Evolutionary conservation across 2,888 invertebrate species (phyloP).

Genomic region (Leptopilina myrica): DNA sequence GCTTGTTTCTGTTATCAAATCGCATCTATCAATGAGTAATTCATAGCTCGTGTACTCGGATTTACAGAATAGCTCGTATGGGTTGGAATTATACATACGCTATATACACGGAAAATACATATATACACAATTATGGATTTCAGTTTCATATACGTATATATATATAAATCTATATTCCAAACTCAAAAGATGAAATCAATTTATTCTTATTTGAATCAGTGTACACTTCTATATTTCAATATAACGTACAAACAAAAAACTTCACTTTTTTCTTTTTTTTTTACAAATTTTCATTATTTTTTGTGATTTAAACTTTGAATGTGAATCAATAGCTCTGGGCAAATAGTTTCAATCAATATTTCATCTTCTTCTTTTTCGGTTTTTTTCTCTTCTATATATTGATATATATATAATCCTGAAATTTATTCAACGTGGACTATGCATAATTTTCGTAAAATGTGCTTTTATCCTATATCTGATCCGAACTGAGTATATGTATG

Average conservation of each 20-base stretch:
- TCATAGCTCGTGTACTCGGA: not conserved
- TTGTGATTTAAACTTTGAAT: not conserved
- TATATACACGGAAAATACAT: not conserved
- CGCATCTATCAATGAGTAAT: slow-evolving; percentile 14
- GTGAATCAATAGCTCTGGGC: slow-evolving; percentile 8
- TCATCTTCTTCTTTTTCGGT: not conserved
- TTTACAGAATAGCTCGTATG: not conserved
- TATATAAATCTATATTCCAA: not conserved
- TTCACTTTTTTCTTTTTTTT: too few species aligned
- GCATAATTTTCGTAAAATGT: slow-evolving; percentile 12
- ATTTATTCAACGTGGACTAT: too few species aligned
- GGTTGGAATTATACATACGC: not conserved
- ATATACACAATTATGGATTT: not conserved
- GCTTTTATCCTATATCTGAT: not conserved
- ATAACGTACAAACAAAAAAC: too few species aligned
- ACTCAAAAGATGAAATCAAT: too few species aligned
- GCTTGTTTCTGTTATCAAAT: slow-evolving; percentile 4
- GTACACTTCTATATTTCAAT: too few species aligned
- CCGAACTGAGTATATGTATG: not conserved
- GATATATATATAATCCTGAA: too few species aligned
- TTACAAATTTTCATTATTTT: too few species aligned
- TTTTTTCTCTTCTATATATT: not conserved
- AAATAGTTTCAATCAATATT: not conserved
- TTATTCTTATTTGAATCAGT: too few species aligned
- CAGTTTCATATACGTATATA: not conserved